Evolutionary conservation across 2,797 vertebrate genomes (phyloP), one percentile per base, ranked within the genome.

Genomic region (Sebastes nivosus): DNA sequence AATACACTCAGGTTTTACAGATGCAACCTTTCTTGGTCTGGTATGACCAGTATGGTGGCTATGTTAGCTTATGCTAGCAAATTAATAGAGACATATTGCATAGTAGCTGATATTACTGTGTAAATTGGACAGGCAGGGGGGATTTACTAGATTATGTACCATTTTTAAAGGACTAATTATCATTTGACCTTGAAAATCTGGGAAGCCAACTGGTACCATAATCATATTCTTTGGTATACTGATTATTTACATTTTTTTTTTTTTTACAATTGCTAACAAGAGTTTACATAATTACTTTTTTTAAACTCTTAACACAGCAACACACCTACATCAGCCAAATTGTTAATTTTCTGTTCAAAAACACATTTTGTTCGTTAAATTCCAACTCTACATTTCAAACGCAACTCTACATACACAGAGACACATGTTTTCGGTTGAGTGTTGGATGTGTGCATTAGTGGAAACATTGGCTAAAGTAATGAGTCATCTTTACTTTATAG

Each of bases 121-220:
- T 29, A 27, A 29, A 0, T 18, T 18, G 42, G 42, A 50, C 1
- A 20, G 16, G 42, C 16, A 20, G 16, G 1, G 42, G 16, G 18
- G 42, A 50, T 50, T 52, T 1, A 52, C 50, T 52, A 0, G 18
- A 52, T n/a, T 52, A 52, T 52, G 20, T n/a, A 9, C 8, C 8
- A 10, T 22, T 29, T 54, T 68, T 8, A 14, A 54, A 54, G 46
- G 24, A 32, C 27, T 14, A 16, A 30, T 54, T 9, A 29, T 65
- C n/a, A 36, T 67, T 67, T 54, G n/a, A 67, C 66, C 64, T 27
- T 25, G 38, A 66, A 27, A 46, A 52, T 67, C 29, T 34, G 4
- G 20, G 30, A 6, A 69, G 2, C 4, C 6, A 34, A 27, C 32
- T 71, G 22, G 16, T 18, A 18, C n/a, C 67, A 70, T 22, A 20